phyloP scores from a whole-genome alignment of 2,888 invertebrate species.

The Tupiocoris notatus region DNA sequence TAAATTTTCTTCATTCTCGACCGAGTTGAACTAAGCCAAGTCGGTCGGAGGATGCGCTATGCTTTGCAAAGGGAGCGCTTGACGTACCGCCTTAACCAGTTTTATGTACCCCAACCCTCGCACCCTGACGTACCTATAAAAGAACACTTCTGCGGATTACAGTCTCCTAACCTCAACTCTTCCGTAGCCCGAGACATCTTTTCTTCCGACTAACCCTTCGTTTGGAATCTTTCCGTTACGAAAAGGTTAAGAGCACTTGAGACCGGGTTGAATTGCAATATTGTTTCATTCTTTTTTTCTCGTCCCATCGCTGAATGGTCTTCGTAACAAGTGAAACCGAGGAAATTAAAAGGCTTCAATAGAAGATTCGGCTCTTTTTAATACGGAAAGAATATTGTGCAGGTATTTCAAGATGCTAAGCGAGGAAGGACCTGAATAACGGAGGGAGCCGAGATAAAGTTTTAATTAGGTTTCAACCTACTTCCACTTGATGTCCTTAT shows the following conservation, averaged over 20 bases:
- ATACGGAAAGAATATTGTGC: too few relatives aligned
- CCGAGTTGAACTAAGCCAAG: not conserved
- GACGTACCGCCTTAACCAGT: not conserved
- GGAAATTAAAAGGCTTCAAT: not conserved
- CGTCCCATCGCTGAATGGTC: not conserved
- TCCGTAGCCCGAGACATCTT: not conserved
- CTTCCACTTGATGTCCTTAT: too few relatives aligned
- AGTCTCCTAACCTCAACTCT: not conserved
- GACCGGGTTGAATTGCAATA: conserved; percentile 4
- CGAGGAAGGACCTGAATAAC: too few relatives aligned
- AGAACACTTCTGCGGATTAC: conserved; percentile 27
- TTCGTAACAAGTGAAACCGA: not conserved
- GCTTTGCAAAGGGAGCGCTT: not conserved
- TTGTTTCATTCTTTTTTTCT: not conserved
- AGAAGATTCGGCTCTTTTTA: not conserved
- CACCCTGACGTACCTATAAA: conserved; percentile 1
- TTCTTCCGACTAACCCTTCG: conserved; percentile 8
- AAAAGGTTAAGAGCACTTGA: conserved; percentile 1
- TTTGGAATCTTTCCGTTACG: too few relatives aligned
- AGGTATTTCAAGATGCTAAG: too few relatives aligned
- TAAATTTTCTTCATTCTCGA: not conserved
- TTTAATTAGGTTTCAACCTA: too few relatives aligned
- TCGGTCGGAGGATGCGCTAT: not conserved
- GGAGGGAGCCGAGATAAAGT: too few relatives aligned
- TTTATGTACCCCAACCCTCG: not conserved